phyloP scores from a whole-genome alignment of 2,888 invertebrate genomes.

The Anoncus sp. region DNA sequence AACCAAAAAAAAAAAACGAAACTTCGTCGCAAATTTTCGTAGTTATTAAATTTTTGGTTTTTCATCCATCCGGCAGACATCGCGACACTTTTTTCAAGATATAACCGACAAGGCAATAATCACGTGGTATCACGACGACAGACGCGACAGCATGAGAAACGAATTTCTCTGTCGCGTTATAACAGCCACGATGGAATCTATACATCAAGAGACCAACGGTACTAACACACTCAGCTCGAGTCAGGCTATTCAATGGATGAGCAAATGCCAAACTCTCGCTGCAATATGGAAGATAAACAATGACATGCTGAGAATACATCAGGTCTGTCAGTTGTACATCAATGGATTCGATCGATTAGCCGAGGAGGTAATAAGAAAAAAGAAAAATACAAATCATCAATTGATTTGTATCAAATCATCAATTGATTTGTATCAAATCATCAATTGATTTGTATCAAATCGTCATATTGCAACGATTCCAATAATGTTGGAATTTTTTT shows the following conservation, averaged over 20 bases:
- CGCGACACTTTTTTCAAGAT: constrained; percentile 80
- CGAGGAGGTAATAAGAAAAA: constrained; percentile 84
- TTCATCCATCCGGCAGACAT: constrained; percentile 70
- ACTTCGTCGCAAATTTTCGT: background rate
- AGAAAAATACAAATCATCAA: background rate
- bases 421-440: too few relatives aligned
- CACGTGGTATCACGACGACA: constrained; percentile 85
- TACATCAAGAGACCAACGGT: constrained; percentile 85
- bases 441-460: too few relatives aligned
- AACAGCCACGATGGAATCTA: constrained; percentile 89
- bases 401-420: too few relatives aligned
- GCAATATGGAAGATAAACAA: constrained; percentile 90
- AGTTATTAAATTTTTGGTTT: background rate
- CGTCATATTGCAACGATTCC: background rate
- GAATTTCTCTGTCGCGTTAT: constrained; percentile 91
- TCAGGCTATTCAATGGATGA: constrained; percentile 88
- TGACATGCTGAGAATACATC: constrained; percentile 90
- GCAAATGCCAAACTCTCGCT: constrained; percentile 88
- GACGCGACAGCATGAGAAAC: constrained; percentile 87
- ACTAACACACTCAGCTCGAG: constrained; percentile 83
- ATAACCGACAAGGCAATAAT: constrained; percentile 77
- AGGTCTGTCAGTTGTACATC: constrained; percentile 88
- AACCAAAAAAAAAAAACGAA: constrained; percentile 12
- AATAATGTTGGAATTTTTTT: constrained; percentile 25
- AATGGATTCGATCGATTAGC: constrained; percentile 86